phyloP scores from a whole-genome alignment of 2,797 vertebrate species.

The Xyrichtys novacula region DNA sequence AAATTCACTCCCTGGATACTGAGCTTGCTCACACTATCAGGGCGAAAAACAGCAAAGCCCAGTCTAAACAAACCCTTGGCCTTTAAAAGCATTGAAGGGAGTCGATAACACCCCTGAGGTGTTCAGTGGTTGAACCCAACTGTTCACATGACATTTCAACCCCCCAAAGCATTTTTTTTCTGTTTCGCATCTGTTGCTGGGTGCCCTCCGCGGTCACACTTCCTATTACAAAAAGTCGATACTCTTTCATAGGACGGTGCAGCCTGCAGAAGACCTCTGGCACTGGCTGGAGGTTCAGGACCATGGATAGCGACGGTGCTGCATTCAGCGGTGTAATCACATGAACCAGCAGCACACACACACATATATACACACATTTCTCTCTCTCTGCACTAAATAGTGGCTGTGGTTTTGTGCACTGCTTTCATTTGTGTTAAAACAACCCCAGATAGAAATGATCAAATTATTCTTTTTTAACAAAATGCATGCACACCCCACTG shows the following conservation, averaged over 20 bases:
- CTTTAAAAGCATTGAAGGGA: conserved; percentile 82
- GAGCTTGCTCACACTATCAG: conserved; percentile 63
- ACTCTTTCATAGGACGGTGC: conserved; percentile 74
- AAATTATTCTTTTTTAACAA: not conserved
- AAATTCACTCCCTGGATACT: conserved; percentile 9
- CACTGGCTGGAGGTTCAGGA: conserved; percentile 73
- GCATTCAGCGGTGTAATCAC: conserved; percentile 67
- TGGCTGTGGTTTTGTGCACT: conserved; percentile 34
- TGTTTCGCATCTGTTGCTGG: conserved; percentile 76
- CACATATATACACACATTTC: conserved; percentile 26
- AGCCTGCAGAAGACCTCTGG: conserved; percentile 73
- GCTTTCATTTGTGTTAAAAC: conserved; percentile 39
- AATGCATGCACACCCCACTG: not conserved
- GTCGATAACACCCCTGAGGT: conserved; percentile 83
- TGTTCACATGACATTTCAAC: conserved; percentile 86
- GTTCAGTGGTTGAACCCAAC: conserved; percentile 85
- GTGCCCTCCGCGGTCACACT: conserved; percentile 78
- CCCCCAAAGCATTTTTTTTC: conserved; percentile 77
- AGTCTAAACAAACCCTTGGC: conserved; percentile 76
- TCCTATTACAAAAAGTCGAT: conserved; percentile 83
- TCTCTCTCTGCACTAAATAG: conserved; percentile 32
- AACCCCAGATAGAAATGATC: conserved; percentile 8
- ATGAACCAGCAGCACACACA: conserved; percentile 47
- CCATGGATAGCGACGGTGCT: conserved; percentile 73
- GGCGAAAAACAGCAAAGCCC: conserved; percentile 68